phyloP scores from a whole-genome alignment of 35 echinoderm and acorn worm species.

The Acanthaster planci region DNA sequence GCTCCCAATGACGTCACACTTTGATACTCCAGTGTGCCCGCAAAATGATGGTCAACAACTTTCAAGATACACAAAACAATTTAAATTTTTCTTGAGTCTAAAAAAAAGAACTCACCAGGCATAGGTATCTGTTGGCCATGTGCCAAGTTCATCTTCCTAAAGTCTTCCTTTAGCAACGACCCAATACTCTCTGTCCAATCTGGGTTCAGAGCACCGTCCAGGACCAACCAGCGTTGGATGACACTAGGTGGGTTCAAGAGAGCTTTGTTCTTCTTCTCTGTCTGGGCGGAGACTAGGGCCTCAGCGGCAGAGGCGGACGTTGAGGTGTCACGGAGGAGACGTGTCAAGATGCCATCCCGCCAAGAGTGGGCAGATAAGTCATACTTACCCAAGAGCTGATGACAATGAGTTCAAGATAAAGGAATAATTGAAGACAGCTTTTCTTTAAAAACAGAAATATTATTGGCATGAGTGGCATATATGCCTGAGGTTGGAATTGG shows the following conservation, averaged over 20 bases:
- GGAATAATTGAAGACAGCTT: no score
- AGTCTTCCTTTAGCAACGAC: slow-evolving; percentile 33
- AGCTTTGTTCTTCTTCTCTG: slow-evolving; percentile 76
- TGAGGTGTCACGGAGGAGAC: slow-evolving; percentile 46
- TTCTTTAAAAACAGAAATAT: no score
- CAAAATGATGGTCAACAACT: no score
- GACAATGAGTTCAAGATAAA: neutral
- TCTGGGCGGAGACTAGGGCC: slow-evolving; percentile 46
- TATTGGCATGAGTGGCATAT: no score
- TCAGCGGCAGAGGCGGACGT: slow-evolving; percentile 53
- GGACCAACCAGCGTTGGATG: slow-evolving; percentile 81
- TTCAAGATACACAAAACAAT: no score
- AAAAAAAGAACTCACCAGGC: slow-evolving; percentile 64
- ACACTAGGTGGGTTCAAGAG: slow-evolving; percentile 81
- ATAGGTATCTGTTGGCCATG: slow-evolving; percentile 70
- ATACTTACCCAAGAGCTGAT: slow-evolving; percentile 69
- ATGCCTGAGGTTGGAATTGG: no score
- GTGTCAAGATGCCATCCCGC: slow-evolving; percentile 67
- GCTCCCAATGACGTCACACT: no score
- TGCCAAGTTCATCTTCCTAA: slow-evolving; percentile 36
- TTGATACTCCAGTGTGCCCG: no score
- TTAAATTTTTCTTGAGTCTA: no score
- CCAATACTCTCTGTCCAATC: slow-evolving; percentile 51
- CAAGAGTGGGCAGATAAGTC: slow-evolving; percentile 37
- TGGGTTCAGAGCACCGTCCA: slow-evolving; percentile 64